Evolutionary conservation across 2,113 vertebrate species (phyloP), one percentile per base, ranked within the genome.

Genomic region (Apodemus sylvaticus): DNA sequence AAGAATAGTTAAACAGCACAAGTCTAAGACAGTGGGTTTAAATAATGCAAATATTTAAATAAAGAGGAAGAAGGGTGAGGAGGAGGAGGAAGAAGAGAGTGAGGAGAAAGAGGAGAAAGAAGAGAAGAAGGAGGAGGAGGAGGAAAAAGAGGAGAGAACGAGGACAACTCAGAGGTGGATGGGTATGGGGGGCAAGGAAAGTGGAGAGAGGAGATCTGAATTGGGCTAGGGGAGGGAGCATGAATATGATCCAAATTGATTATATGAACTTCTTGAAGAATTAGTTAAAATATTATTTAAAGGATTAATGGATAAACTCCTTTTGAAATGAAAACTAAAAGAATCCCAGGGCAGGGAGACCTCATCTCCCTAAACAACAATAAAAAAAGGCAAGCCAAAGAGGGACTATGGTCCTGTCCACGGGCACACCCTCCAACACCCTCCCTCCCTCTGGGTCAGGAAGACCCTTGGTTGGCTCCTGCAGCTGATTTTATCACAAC

Each of bases 401-500:
- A 78, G 76, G 89, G 94, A 86, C 89, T 62, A 2, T 24, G 36
- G 42, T 94, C 6, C n/a, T 29, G 31, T 88, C 39, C 74, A 71
- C 68, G n/a, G 24, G 8, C 55, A 83, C n/a, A 26, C 7, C n/a
- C 45, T 22, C 36, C 24, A 48, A 17, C 24, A 9, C 2, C 7
- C 77, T 48, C 20, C 19, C 1, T 51, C 55, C 17, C 19, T n/a
- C 90, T 36, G 36, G 7, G 3, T 16, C 77, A 66, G 39, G 93
- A 95, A 97, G 95, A 93, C 95, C 77, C 34, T 70, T 81, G 48
- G 64, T 42, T 58, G 66, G 55, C 60, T 85, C 51, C 79, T 73
- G 70, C 29, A 53, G 39, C 45, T 85, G 17, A 85, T 92, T 93
- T 93, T 89, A 96, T 94, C 58, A 93, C 79, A 86, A 51, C 70